Conservation (phyloP, 2,888 invertebrate genomes). For the Chloroclystis v-ata region DNA sequence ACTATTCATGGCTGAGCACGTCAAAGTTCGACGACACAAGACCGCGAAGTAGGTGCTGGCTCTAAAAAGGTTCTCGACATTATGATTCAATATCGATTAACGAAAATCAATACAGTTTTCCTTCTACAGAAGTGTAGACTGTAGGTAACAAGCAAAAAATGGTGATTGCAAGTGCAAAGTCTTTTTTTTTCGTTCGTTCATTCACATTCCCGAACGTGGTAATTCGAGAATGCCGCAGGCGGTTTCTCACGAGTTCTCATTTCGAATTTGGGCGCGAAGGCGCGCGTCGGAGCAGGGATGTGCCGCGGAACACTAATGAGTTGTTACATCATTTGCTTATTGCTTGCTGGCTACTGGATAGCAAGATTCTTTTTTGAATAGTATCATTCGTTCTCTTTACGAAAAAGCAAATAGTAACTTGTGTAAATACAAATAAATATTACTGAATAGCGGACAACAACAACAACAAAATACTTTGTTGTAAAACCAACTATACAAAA, state of each 20-base stretch:
- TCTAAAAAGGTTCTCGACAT: conserved; percentile 29
- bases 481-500: no score
- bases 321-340: conserved; percentile 13
- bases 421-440: no score
- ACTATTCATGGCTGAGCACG: conserved; percentile 9
- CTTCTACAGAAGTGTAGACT: conserved; percentile 18
- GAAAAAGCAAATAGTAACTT: no score
- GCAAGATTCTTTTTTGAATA: background rate
- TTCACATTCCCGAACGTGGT: conserved; percentile 57
- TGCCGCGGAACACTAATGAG: conserved; percentile 23
- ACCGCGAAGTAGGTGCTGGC: conserved; percentile 23
- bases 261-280: conserved; percentile 66
- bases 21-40: conserved; percentile 26
- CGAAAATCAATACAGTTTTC: conserved; percentile 31
- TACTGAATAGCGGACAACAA: no score
- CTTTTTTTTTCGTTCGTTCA: conserved; percentile 38
- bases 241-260: conserved; percentile 67
- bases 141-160: conserved; percentile 42
- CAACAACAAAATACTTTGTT: no score
- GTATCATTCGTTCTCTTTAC: no score
- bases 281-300: conserved; percentile 43
- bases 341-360: background rate
- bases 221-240: conserved; percentile 56
- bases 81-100: conserved; percentile 29
- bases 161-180: conserved; percentile 28